Conservation (phyloP, 2,113 vertebrate genomes). For the Solenodon paradoxus region DNA sequence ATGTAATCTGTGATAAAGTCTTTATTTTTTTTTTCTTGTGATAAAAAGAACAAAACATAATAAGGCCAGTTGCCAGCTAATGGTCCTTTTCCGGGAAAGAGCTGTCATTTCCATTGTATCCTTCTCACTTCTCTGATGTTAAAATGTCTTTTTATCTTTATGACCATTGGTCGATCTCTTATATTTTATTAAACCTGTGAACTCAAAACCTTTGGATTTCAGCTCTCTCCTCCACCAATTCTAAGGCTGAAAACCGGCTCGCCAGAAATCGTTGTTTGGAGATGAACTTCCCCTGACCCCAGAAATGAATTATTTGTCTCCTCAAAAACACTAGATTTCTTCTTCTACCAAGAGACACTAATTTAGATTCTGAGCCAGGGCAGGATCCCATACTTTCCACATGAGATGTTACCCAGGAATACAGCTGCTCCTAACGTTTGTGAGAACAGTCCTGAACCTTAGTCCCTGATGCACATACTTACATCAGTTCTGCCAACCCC, state of each 20-base stretch:
- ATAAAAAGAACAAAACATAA: not conserved
- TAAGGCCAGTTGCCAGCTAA: not conserved
- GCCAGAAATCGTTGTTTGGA: not conserved
- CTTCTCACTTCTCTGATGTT: not conserved
- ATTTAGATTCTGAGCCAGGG: conserved; percentile 23
- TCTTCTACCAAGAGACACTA: conserved; percentile 31
- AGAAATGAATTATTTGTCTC: conserved; percentile 36
- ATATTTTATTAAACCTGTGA: conserved; percentile 22
- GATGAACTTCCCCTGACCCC: conserved; percentile 53
- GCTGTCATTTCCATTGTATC: not conserved
- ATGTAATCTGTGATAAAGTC: not conserved
- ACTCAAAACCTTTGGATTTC: not conserved
- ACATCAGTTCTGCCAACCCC: not conserved
- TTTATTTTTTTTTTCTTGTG: not conserved
- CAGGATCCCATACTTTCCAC: conserved; percentile 32
- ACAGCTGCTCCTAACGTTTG: conserved; percentile 9
- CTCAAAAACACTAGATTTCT: conserved; percentile 51
- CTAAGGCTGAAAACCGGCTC: conserved; percentile 18
- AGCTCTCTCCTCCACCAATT: not conserved
- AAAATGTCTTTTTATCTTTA: conserved; percentile 5
- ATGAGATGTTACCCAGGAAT: conserved; percentile 29
- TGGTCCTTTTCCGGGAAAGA: not conserved
- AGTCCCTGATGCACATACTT: not conserved
- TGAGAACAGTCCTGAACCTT: not conserved
- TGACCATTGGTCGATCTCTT: not conserved